Evolutionary conservation across 2,113 vertebrate genomes (phyloP).

Genomic region (Nerophis ophidion): DNA sequence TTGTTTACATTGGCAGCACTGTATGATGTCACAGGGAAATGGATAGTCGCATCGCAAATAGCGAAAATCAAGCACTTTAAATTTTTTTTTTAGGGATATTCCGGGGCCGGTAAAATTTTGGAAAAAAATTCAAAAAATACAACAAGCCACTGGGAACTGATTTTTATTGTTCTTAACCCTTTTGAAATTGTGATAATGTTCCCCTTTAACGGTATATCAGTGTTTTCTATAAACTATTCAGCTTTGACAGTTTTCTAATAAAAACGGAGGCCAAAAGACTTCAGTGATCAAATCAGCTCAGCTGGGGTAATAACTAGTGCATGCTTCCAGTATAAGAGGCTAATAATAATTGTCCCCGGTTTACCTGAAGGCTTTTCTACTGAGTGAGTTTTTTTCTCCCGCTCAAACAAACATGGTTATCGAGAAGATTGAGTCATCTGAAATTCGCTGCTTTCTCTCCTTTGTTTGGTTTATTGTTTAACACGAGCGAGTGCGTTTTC

Average conservation of each 20-base stretch:
- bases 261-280: conserved; percentile 6
- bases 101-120: too few relatives aligned
- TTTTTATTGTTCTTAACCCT: too few relatives aligned
- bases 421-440: neutral
- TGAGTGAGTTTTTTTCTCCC: conserved; percentile 7
- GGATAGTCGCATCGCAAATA: too few relatives aligned
- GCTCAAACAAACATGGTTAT: conserved; percentile 7
- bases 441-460: neutral
- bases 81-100: too few relatives aligned
- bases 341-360: conserved; percentile 10
- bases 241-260: conserved; percentile 40
- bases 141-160: too few relatives aligned
- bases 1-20: too few relatives aligned
- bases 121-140: too few relatives aligned
- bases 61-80: too few relatives aligned
- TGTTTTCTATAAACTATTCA: conserved; percentile 13
- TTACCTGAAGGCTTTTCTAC: conserved; percentile 3
- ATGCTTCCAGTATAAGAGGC: conserved; percentile 11
- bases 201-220: conserved; percentile 25
- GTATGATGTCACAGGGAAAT: too few relatives aligned
- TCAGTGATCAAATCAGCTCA: conserved; percentile 17
- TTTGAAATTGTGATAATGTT: too few relatives aligned
- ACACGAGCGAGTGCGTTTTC: neutral
- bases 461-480: neutral
- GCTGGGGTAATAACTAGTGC: neutral